Base-by-base conservation (phyloP, 2,113 vertebrate species). In the Scomber colias region DNA sequence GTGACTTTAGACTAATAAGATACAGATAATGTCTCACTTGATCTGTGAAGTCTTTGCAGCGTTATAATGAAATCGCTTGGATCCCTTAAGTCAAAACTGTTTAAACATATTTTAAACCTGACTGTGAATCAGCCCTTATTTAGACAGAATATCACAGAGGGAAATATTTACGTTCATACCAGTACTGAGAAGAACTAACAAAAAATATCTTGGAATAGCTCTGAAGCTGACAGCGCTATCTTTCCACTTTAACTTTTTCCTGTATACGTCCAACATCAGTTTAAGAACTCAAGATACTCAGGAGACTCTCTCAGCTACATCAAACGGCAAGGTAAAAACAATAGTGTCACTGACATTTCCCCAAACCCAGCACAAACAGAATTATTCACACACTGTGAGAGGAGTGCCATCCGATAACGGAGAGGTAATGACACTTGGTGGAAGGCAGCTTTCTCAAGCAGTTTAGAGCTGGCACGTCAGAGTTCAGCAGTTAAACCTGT, bases 301-400 rank as follows among this genome's bases (percentile, higher is more conserved):
- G 81, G 86, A 93, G 91, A 87, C 82, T 92, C 87, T 89, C 86
- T 89, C 87, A 76, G 88, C 84, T 79, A 94, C 94, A 95, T 95
- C 95, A 95, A 95, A 95, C 86, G 51, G 86, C 55, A 84, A 90
- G 84, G 81, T 91, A 90, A 89, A 94, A 92, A 91, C 92, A 93
- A 93, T 88, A 78, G 90, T 92, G 91, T 94, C 92, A 91, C 87
- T 90, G 93, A 92, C 91, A 90, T 90, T 77, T 90, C 84, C 87
- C 89, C 86, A 93, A 94, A 94, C 81, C 79, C 66, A 61, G 87
- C 92, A 94, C 94, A 95, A 95, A 95, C 93, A 92, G 93, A 95
- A 94, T 95, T 94, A 95, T 95, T 95, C 90, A 95, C 88, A 82
- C 86, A 81, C 84, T 79, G 88, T 51, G 86, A 88, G 90, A 88